A percentile compares a stretch with the other conserved stretches of the same genome.
Evolutionary conservation across 2,888 invertebrate genomes (phyloP).

Genomic region (Drosophila formosana): DNA sequence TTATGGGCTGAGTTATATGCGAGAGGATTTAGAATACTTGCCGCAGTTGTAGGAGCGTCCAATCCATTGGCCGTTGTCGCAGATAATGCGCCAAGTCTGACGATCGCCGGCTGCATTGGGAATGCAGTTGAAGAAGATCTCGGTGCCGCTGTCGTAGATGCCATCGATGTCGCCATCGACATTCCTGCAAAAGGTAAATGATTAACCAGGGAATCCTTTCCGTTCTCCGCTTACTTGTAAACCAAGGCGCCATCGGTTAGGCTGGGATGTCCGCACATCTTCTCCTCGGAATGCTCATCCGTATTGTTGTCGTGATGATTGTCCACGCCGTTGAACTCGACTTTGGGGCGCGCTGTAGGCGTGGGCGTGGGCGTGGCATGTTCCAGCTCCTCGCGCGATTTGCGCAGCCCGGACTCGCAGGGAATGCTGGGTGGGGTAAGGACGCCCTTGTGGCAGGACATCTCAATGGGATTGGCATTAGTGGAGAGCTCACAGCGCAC

Average conservation of each 20-base stretch:
- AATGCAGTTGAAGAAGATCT: slow-evolving; percentile 93
- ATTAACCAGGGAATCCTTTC: background rate
- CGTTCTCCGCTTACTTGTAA: slow-evolving; percentile 85
- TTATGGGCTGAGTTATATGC: background rate
- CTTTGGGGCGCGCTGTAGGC: slow-evolving; percentile 39
- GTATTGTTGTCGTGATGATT: slow-evolving; percentile 69
- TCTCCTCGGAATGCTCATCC: slow-evolving; percentile 77
- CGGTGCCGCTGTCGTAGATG: slow-evolving; percentile 92
- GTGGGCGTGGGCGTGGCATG: slow-evolving; percentile 56
- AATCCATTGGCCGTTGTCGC: slow-evolving; percentile 94
- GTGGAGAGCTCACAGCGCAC: slow-evolving; percentile 88
- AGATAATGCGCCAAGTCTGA: slow-evolving; percentile 93
- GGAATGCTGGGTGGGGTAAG: slow-evolving; percentile 82
- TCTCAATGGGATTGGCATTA: slow-evolving; percentile 86
- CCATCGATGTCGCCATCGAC: slow-evolving; percentile 89
- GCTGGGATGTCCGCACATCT: slow-evolving; percentile 84
- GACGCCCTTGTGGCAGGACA: slow-evolving; percentile 83
- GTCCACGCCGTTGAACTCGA: slow-evolving; percentile 74
- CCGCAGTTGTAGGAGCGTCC: slow-evolving; percentile 93
- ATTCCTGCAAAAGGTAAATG: slow-evolving; percentile 85
- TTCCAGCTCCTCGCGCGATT: slow-evolving; percentile 82
- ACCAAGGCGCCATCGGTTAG: slow-evolving; percentile 92
- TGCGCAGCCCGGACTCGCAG: slow-evolving; percentile 83
- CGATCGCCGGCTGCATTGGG: slow-evolving; percentile 92
- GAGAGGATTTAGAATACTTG: slow-evolving; percentile 81